phyloP scores from a whole-genome alignment of 2,888 invertebrate species.

The Dryococelus australis region DNA sequence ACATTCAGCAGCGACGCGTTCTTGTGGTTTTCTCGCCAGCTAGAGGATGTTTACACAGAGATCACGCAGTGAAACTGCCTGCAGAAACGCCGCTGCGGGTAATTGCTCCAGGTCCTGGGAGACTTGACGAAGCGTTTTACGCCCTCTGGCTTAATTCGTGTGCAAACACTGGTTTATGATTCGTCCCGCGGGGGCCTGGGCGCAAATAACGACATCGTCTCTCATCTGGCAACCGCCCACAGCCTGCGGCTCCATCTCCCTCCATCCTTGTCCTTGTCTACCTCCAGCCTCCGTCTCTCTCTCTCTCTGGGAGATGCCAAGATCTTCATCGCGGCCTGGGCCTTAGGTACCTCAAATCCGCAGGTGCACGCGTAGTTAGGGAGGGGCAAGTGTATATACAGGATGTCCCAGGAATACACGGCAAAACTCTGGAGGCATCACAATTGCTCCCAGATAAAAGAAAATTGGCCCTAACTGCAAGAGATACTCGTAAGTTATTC shows the following conservation, averaged over 20 bases:
- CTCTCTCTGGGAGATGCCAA: neutral
- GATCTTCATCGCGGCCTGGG: neutral
- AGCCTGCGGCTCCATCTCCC: no score
- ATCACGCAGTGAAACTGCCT: neutral
- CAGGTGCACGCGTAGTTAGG: no score
- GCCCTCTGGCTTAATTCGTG: neutral
- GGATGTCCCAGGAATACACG: no score
- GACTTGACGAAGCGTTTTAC: conserved; percentile 13
- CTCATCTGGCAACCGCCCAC: neutral
- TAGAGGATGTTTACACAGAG: neutral
- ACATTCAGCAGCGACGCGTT: no score
- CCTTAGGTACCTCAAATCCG: neutral
- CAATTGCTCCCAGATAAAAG: no score
- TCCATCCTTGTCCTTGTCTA: no score
- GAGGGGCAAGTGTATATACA: no score
- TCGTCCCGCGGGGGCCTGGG: neutral
- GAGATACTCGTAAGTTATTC: no score
- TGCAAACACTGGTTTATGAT: neutral
- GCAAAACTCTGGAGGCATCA: no score
- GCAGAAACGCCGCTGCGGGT: neutral
- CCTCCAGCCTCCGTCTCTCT: no score
- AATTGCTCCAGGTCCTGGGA: neutral
- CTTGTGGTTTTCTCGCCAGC: neutral
- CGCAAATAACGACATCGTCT: conserved; percentile 9
- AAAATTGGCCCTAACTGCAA: no score